Evolutionary conservation across 2,113 vertebrate genomes (phyloP), one percentile per base, ranked within the genome.

Genomic region (Pampusana beccarii): DNA sequence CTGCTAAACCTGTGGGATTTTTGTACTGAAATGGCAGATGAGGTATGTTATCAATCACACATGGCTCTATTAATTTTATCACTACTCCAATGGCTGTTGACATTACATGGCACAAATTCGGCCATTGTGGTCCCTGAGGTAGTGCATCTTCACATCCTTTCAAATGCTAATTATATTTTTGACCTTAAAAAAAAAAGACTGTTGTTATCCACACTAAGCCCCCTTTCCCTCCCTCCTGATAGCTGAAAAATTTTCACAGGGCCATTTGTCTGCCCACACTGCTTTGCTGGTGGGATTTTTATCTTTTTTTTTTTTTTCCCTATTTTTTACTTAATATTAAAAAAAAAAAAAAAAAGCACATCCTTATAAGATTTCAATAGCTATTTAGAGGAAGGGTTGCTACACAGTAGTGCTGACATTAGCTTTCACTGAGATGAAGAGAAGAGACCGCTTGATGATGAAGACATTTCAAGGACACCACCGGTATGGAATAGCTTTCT

Each of bases 381-480:
- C 66, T 92, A 23, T 93, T 71, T 95, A 88, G 81, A 72, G 62
- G 93, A 95, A 90, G 66, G 90, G 50, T 60, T 77, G 81, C 89
- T 90, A 65, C 75, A 92, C 73, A 80, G 81, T 90, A 96, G 80
- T 97, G 97, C 97, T 98, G 98, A 98, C 90, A 91, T 95, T 96
- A 97, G 95, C 96, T 96, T 97, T 98, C 94, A 96, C 42, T 92
- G 94, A 96, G 95, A 97, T 95, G 96, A 98, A 98, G 97, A 96
- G 96, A 97, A 94, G 88, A 66, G 51, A 60, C 53, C 2, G 11
- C 83, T 86, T 92, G 85, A 95, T 90, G 97, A 96, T 97, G 97
- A 98, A 98, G 98, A 98, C 96, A 60, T 98, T 98, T 98, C 98
- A 99, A 98, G 98, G 98, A 97, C 98, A 96, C 93, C 80, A 72